These are phyloP conservation scores for Nyctalus aviator DNA, from an alignment of 2,797 vertebrate genomes.

Conservation along the genomic window DNA sequence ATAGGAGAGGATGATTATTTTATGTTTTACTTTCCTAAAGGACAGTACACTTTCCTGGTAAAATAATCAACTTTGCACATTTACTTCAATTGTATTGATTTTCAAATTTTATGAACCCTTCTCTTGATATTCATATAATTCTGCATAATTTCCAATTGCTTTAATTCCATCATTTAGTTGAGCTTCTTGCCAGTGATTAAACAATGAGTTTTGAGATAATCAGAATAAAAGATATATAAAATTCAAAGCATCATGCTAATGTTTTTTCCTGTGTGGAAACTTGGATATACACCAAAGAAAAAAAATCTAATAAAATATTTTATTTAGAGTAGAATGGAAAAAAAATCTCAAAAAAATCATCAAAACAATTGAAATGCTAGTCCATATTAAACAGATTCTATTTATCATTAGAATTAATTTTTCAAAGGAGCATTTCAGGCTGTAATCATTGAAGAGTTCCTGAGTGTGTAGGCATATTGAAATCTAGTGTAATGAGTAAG, in stretches of 20 bases:
- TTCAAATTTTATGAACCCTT: constrained; percentile 37
- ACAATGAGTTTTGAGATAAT: constrained; percentile 31
- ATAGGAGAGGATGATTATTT: not conserved
- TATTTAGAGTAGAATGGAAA: not conserved
- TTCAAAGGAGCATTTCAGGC: not conserved
- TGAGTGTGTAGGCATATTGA: not conserved
- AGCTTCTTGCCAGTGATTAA: constrained; percentile 35
- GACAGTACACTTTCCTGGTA: not conserved
- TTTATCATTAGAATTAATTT: not conserved
- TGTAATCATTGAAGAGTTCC: not conserved
- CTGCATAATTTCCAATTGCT: constrained; percentile 45
- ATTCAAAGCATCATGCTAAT: constrained; percentile 35
- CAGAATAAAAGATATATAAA: constrained; percentile 23
- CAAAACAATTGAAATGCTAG: constrained; percentile 1
- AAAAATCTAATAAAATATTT: not conserved
- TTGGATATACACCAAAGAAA: not conserved
- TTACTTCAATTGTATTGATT: constrained; percentile 52
- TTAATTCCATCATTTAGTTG: constrained; percentile 26
- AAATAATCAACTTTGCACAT: constrained; percentile 49
- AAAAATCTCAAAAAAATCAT: not conserved
- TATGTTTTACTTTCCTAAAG: constrained; percentile 32
- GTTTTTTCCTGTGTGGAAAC: not conserved
- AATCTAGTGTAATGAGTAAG: not conserved
- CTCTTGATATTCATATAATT: constrained; percentile 29
- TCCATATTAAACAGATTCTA: not conserved